These are phyloP conservation scores for Odocoileus virginianus DNA, from an alignment of 2,113 vertebrate genomes.

Conservation along the genomic window DNA sequence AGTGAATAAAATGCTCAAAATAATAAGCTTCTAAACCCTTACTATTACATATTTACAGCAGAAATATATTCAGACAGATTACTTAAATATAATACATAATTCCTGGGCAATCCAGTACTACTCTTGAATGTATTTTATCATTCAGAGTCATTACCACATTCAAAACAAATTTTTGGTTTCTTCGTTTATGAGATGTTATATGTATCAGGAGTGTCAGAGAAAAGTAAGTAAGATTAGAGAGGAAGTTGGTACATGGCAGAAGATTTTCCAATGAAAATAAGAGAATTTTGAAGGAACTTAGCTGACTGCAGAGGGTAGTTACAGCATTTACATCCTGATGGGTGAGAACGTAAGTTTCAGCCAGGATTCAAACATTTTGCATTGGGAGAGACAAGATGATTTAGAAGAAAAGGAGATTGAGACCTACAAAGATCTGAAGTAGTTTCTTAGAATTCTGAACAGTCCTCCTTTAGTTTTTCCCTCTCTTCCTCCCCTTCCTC, in stretches of 20 bases:
- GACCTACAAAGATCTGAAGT: not conserved
- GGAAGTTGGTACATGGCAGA: not conserved
- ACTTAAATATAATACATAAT: not conserved
- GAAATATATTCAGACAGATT: not conserved
- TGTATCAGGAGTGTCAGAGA: not conserved
- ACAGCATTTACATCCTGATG: not conserved
- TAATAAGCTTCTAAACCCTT: not conserved
- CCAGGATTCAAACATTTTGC: not conserved
- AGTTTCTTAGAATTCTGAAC: not conserved
- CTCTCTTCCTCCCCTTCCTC: not conserved
- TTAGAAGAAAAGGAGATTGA: not conserved
- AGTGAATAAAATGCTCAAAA: constrained; percentile 9
- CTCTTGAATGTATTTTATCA: not conserved
- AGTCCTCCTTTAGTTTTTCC: not conserved
- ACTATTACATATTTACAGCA: not conserved
- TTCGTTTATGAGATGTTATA: not conserved
- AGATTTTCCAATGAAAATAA: not conserved
- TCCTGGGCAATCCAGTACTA: not conserved
- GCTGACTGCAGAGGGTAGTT: not conserved
- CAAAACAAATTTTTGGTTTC: not conserved
- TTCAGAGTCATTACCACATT: not conserved
- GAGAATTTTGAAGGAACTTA: not conserved
- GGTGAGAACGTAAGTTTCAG: not conserved
- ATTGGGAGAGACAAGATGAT: not conserved
- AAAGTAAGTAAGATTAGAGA: not conserved